These are phyloP conservation scores for Colossoma macropomum DNA, from an alignment of 2,113 vertebrate genomes.

Conservation along the genomic window DNA sequence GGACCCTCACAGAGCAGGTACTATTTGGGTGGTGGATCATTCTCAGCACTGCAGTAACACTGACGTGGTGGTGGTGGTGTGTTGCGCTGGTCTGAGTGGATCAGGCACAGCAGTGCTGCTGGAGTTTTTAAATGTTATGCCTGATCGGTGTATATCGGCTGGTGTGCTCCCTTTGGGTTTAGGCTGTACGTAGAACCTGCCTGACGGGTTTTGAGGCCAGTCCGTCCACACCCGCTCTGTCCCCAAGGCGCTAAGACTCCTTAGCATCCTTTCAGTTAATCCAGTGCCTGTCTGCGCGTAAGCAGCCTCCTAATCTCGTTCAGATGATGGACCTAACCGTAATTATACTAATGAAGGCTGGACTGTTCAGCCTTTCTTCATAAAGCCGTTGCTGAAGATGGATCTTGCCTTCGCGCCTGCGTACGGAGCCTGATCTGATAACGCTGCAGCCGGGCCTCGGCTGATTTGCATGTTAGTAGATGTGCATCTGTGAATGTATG, in stretches of 20 bases:
- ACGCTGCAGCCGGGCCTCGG: neutral
- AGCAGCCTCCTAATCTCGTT: slow-evolving; percentile 10
- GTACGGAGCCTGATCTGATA: neutral
- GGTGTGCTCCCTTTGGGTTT: neutral
- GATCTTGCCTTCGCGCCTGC: neutral
- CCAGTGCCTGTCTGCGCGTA: neutral
- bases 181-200: slow-evolving; percentile 56
- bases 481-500: neutral
- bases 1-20: too few species aligned
- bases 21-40: too few species aligned
- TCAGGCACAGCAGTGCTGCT: too few species aligned
- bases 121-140: too few species aligned
- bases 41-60: too few species aligned
- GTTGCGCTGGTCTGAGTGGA: too few species aligned
- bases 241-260: neutral
- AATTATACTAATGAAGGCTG: slow-evolving; percentile 26
- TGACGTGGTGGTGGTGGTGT: too few species aligned
- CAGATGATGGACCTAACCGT: slow-evolving; percentile 4
- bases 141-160: too few species aligned
- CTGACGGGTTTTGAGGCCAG: slow-evolving; percentile 49
- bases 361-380: slow-evolving; percentile 11
- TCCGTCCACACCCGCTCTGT: neutral
- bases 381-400: neutral
- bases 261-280: neutral
- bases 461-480: slow-evolving; percentile 26